Base-by-base conservation (phyloP, 2,797 vertebrate species). In the Anomalospiza imberbis region DNA sequence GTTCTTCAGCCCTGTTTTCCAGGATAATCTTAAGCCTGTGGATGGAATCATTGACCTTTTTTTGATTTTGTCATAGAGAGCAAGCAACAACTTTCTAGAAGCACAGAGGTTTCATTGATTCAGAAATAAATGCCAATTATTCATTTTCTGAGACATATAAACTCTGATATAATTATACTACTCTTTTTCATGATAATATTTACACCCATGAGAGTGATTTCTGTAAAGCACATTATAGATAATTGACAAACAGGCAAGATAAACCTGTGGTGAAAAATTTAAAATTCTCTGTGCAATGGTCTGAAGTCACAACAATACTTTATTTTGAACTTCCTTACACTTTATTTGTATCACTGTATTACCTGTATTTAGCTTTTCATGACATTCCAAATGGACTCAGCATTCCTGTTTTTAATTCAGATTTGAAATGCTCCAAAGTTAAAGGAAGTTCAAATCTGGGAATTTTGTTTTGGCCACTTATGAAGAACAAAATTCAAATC, bases 191-290 rank as follows among this genome's bases (percentile, higher is more conserved):
- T 26, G 6, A 34, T 13, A 48, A 18, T 62, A 57, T 87, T 89
- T 77, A 29, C 7, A 44, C 5, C 3, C 7, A 3, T 13, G 2
- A 57, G 13, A 53, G 12, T 0, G 0, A 47, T 57, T 75, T 83
- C 38, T 44, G 12, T 32, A 44, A 47, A 75, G 7, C 9, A 36
- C 17, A 22, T 29, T 58, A 26, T 1, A 62, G 25, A 17, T 84
- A 80, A 62, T 9, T 62, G 38, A 53, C 90, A 17, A 80, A 48
- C 38, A 57, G 17, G 15, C 3, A 9, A 66, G 20, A 51, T 8
- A 53, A 73, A 62, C 26, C 4, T 32, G 6, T 29, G 11, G 1
- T 7, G 12, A 44, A 72, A 67, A 80, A 17, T 22, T 53, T 12
- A 47, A 61, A 75, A 66, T 38, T 71, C 13, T 61, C 34, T 57